Percentiles rank a stretch among this genome's conserved stretches.
Conservation (phyloP, 2,797 vertebrate genomes). For the Pyrocephalus nanus region DNA sequence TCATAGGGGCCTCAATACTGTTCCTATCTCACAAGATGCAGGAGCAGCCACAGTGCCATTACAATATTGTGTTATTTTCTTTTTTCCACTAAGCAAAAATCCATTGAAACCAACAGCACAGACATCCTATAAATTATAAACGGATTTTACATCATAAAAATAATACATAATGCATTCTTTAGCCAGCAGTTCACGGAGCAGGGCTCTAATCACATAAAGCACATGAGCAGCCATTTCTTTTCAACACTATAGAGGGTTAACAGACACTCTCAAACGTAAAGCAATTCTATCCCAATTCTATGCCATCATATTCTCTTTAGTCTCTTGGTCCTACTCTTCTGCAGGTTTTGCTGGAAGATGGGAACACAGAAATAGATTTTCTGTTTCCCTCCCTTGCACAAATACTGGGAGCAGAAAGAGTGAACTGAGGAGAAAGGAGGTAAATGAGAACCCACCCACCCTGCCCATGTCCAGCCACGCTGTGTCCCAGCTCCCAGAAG, state of each 20-base stretch:
- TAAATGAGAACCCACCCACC: rapidly evolving
- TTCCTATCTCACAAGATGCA: not conserved
- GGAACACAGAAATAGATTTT: not conserved
- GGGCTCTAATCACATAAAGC: not conserved
- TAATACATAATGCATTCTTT: not conserved
- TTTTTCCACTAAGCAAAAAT: not conserved
- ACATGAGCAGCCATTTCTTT: not conserved
- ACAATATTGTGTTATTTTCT: not conserved
- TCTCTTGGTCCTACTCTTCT: not conserved
- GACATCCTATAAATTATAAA: not conserved
- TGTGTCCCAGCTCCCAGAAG: not conserved
- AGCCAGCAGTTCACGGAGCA: not conserved
- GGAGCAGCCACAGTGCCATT: not conserved
- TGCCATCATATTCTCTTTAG: not conserved
- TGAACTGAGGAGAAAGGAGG: not conserved
- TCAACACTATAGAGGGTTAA: not conserved
- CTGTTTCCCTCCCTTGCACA: not conserved
- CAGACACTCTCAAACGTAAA: not conserved
- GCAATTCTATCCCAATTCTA: not conserved
- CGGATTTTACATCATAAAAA: not conserved
- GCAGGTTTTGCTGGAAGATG: not conserved
- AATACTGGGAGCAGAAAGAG: not conserved
- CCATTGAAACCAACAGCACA: not conserved
- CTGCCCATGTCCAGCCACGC: rapidly evolving
- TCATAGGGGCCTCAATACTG: not conserved